These are phyloP conservation scores for Pyrrhia umbra DNA, from an alignment of 2,888 invertebrate species.

Conservation along the genomic window DNA sequence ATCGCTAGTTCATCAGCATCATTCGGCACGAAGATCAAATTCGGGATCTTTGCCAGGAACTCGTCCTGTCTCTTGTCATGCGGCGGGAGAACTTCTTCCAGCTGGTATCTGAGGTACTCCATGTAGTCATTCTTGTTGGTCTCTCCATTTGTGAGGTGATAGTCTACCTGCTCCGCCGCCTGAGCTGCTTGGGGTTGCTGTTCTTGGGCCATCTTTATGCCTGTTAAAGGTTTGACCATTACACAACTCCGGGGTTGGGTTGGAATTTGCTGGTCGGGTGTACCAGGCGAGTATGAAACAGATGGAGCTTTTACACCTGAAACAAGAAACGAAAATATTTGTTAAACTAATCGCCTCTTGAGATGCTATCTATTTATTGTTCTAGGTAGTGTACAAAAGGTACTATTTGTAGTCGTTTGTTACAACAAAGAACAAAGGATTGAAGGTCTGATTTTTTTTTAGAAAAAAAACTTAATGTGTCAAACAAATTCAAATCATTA, in stretches of 20 bases:
- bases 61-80: constrained; percentile 32
- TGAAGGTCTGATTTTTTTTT: too few species aligned
- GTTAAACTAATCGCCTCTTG: too few species aligned
- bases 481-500: too few species aligned
- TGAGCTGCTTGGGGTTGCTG: neutral
- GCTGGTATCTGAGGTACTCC: constrained; percentile 1
- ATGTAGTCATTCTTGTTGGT: neutral
- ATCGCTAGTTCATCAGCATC: neutral
- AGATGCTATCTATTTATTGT: too few species aligned
- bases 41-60: neutral
- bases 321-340: too few species aligned
- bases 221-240: neutral
- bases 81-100: constrained; percentile 5
- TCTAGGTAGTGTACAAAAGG: too few species aligned
- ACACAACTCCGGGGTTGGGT: neutral
- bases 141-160: neutral
- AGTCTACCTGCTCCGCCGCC: neutral
- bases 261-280: too few species aligned
- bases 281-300: too few species aligned
- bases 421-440: too few species aligned
- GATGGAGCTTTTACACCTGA: neutral
- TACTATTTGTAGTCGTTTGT: too few species aligned
- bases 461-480: too few species aligned
- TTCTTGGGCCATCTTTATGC: neutral
- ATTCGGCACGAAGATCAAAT: constrained; percentile 2